These are phyloP conservation scores for Dromiciops gliroides DNA, from an alignment of 2,113 vertebrate species.

Conservation along the genomic window DNA sequence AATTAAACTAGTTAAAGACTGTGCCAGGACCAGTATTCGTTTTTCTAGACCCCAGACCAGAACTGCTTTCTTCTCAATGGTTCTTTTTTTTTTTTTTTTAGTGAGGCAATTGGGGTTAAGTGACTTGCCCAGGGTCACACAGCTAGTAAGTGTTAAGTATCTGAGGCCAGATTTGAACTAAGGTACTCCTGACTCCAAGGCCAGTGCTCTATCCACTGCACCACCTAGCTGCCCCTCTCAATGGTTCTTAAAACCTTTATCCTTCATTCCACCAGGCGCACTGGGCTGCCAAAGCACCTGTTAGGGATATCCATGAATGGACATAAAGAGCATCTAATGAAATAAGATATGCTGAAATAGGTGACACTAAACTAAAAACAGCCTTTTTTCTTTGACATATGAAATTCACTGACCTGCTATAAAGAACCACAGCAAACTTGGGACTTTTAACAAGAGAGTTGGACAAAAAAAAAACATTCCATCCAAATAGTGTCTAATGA, in stretches of 20 bases:
- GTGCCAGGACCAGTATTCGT: background rate
- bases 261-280: background rate
- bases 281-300: background rate
- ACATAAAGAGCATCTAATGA: constrained; percentile 27
- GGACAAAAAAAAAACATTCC: background rate
- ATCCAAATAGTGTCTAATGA: background rate
- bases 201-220: too few species aligned
- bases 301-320: constrained; percentile 46
- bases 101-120: too few species aligned
- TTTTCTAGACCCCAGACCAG: background rate
- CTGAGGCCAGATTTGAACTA: too few species aligned
- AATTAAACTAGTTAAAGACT: background rate
- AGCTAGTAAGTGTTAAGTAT: too few species aligned
- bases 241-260: background rate
- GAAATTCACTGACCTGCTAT: background rate
- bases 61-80: background rate
- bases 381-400: background rate
- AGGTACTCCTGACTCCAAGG: too few species aligned
- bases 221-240: too few species aligned
- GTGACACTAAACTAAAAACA: constrained; percentile 51
- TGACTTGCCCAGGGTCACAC: too few species aligned
- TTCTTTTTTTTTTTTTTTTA: too few species aligned
- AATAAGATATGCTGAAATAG: constrained; percentile 43
- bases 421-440: constrained; percentile 20
- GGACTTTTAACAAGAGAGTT: constrained; percentile 2